Evolutionary conservation across 2,888 invertebrate species (phyloP), one percentile per base, ranked within the genome.

Genomic region (Augochlorella aurata): DNA sequence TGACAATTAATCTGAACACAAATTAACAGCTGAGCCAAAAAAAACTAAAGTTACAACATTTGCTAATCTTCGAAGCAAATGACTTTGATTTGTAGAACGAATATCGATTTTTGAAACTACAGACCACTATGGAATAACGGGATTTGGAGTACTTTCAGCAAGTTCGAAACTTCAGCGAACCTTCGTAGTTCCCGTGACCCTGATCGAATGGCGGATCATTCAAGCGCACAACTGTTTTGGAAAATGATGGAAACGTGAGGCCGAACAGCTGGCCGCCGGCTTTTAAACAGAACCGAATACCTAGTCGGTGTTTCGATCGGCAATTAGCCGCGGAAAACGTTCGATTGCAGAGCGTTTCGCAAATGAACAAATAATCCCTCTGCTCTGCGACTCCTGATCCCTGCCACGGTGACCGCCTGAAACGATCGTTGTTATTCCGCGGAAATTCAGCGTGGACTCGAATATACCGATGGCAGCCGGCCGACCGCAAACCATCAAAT

Each of bases 401-500:
- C 45, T 50, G n/a, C 61, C 58, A 49, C 52, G 67, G 72, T 58
- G 50, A 68, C 50, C 71, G 52, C 66, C 66, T 14, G 74, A 67
- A 83, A 79, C 72, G 77, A 74, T 69, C 72, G 80, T 52, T 83
- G 83, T 84, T 84, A 77, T 83, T 70, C 73, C 81, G 69, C 52
- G 83, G 38, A 80, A 84, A 84, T 83, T 81, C 84, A 81, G 24
- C 80, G 74, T 54, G 74, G 73, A 47, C 18, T 72, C 76, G 76
- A 71, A 79, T 71, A 52, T 52, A 78, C 65, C 81, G 74, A 79
- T 71, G 72, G 74, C 79, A 68, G 69, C 54, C 67, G 68, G 52
- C 68, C 77, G 77, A 88, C 86, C 86, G 81, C 81, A 81, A 83
- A 84, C 86, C 84, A 84, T 88, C 87, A 87, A 90, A 89, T 89